Evolutionary conservation across 2,797 vertebrate species (phyloP).

Genomic region (Limnodromus scolopaceus): DNA sequence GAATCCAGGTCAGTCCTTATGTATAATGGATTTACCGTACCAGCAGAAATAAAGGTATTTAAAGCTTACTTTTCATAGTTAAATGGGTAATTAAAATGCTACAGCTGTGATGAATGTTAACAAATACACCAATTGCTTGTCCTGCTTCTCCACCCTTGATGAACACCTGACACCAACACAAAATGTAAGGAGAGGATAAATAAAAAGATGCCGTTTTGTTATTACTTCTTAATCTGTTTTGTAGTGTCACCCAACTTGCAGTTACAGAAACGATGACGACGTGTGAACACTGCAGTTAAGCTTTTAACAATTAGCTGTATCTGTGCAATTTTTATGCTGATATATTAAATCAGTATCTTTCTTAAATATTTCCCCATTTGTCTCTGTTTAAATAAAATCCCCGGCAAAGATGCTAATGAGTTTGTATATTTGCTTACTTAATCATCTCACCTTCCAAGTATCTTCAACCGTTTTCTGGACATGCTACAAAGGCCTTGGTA

Average conservation of each 20-base stretch:
- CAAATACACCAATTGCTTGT: not conserved
- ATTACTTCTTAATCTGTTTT: not conserved
- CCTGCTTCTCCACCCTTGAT: not conserved
- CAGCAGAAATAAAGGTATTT: constrained; percentile 9
- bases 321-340: not conserved
- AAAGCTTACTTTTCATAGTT: not conserved
- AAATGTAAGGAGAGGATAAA: not conserved
- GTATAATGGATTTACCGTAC: constrained; percentile 14
- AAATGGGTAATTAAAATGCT: not conserved
- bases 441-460: not conserved
- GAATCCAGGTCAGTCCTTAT: constrained; percentile 44
- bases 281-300: not conserved
- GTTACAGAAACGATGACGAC: not conserved
- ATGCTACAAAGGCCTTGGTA: not conserved
- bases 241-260: not conserved
- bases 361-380: not conserved
- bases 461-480: not conserved
- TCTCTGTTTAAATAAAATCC: not conserved
- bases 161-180: not conserved
- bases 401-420: not conserved
- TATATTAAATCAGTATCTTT: not conserved
- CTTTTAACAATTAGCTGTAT: not conserved
- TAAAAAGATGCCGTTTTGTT: not conserved
- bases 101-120: not conserved
- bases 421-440: not conserved